Conservation (phyloP, 2,888 invertebrate species). For the Amphipoea oculea region DNA sequence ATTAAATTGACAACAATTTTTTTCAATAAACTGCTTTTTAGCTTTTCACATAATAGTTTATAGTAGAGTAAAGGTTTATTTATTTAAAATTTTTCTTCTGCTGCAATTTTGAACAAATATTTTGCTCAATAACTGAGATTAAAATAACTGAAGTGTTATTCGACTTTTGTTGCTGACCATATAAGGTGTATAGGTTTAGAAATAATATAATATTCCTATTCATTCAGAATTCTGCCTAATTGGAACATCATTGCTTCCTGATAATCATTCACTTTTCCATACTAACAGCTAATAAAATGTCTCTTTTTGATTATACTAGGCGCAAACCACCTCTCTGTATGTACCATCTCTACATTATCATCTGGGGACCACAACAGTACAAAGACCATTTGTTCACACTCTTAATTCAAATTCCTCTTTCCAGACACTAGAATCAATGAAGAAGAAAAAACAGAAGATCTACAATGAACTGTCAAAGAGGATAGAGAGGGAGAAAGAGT, state of each 20-base stretch:
- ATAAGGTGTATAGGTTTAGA: too few species aligned
- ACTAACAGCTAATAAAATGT: background rate
- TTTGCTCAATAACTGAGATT: too few species aligned
- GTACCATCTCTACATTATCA: background rate
- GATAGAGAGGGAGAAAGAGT: constrained; percentile 94
- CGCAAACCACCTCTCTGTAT: background rate
- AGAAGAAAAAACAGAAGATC: constrained; percentile 91
- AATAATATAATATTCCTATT: background rate
- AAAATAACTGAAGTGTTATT: too few species aligned
- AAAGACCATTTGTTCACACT: background rate
- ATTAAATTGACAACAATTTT: too few species aligned
- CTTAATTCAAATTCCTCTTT: constrained; percentile 43
- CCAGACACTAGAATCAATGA: constrained; percentile 86
- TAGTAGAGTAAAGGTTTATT: too few species aligned
- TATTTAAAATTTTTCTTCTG: too few species aligned
- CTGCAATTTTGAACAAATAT: too few species aligned
- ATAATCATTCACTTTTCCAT: background rate
- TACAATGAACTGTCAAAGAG: constrained; percentile 94
- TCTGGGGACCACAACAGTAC: background rate
- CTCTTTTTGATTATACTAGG: background rate
- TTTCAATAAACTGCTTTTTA: too few species aligned
- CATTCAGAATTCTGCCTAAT: background rate
- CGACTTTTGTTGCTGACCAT: too few species aligned
- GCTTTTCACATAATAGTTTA: too few species aligned
- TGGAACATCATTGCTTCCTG: background rate